Base-by-base conservation (phyloP, 2,113 vertebrate genomes). In the Seriola quinqueradiata region DNA sequence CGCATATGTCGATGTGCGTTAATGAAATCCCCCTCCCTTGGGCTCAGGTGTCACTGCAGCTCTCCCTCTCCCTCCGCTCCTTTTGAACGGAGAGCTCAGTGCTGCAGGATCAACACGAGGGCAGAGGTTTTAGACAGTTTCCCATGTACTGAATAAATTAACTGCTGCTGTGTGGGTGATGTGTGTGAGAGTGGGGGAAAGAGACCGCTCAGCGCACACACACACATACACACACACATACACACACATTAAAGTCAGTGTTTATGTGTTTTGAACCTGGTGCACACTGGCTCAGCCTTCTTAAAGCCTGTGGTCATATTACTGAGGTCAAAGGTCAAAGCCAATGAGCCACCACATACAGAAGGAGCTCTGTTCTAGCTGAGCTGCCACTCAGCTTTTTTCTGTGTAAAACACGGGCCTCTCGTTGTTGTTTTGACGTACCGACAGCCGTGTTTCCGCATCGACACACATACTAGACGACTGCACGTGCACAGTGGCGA, bases 291-390 rank as follows among this genome's bases (percentile, higher is more conserved):
- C 81, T 83, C 70, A 3, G 80, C 81, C 67, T 70, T 60, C 59
- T 59, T 54, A 76, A 64, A 85, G 86, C 82, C 69, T 58, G 67
- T 80, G 83, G 87, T 91, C 79, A 42, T 89, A 67, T 89, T 91
- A 90, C 88, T 50, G 9, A 57, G 86, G 85, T 93, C 67, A 88
- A 40, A 82, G 90, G 89, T 88, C 85, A 83, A 69, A 80, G 75
- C 84, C 85, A 87, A 84, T 71, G 72, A 87, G 87, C 73, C 78
- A 54, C 73, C 68, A 58, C 12, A 81, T 28, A 92, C 78, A 91
- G 84, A 84, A 70, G 82, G 73, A 40, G 55, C 89, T 84, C 85
- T 92, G 84, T 91, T 87, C 80, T 55, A 0, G 1, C 71, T 21
- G 76, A 50, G 74, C 67, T 19, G 77, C 79, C 25, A 4, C 79